Evolutionary conservation across 2,797 vertebrate genomes (phyloP), one percentile per base, ranked within the genome.

Genomic region (Chaunax sp.): DNA sequence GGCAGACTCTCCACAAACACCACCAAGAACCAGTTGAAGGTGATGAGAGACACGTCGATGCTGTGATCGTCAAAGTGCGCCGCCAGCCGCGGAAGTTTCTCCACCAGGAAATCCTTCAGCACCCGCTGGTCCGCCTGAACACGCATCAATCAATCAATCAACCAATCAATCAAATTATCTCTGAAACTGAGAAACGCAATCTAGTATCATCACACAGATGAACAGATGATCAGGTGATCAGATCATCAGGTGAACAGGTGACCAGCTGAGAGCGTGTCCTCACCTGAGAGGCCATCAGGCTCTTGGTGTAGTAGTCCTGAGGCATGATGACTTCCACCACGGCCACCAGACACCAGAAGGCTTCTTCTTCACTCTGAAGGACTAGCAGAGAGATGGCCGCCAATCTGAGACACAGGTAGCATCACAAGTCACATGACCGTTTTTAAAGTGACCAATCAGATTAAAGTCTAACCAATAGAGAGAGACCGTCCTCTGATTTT

Each of bases 1-100:
- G 96, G 93, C 41, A 99, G 90, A 77, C 90, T 96, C 91, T 99
- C 97, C 45, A 98, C 95, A 56, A 98, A 99, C 41, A 94, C 86
- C 83, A 97, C 95, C 55, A 98, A 90, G 87, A 99, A 98, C 98
- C 98, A 99, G 88, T 96, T 97, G 85, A 98, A 97, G 52, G 96
- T 97, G 86, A 97, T 80, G 19, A 97, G 93, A 0, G 95, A 96
- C 16, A 98, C 92, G 46, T 99, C 97, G 25, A 97, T 91, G 2
- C 0, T 77, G 83, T 95, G 85, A 2, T 93, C 90, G 33, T 95
- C 93, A 43, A 99, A 89, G 83, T 99, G 97, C 69, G 95, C 86
- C 11, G 72, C 91, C 25, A 98, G 88, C 4, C 94, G 89, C 57
- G 97, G 97, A 54, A 99, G 88, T 81, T 99, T 99, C 88, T 98